Evolutionary conservation across 2,797 vertebrate species (phyloP), one percentile per base, ranked within the genome.

Genomic region (Halcyon leucocephala): DNA sequence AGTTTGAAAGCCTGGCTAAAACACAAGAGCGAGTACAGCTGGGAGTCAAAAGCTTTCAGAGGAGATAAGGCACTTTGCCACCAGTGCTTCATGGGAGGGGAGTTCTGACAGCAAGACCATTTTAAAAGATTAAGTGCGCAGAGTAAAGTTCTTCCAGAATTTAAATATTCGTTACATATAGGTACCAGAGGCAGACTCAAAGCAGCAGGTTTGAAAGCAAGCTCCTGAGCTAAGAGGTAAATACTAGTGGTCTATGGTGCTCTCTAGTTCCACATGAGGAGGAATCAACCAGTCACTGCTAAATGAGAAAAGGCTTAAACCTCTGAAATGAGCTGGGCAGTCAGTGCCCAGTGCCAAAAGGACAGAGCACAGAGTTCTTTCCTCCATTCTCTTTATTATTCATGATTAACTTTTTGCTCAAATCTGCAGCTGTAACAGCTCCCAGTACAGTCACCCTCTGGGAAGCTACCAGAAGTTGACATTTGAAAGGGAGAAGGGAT

Each of bases 21-120:
- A 90, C 89, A 92, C 88, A 96, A 95, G 88, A 67, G 85, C 28
- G 41, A 90, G 18, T 95, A 94, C 95, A 97, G 96, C 91, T 96
- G 93, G 73, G 76, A 97, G 86, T 96, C 93, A 94, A 88, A 93
- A 95, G 90, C 89, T 86, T 94, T 86, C 92, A 89, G 73, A 89
- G 48, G 66, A 96, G 92, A 92, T 57, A 89, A 92, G 81, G 88
- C 86, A 54, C 71, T 94, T 94, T 93, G 85, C 93, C 78, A 95
- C 69, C 72, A 95, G 88, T 39, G 37, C 29, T 81, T 54, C 44
- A 31, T 51, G 66, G 83, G 86, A 72, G 62, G 82, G 22, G 86
- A 64, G 46, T 77, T 78, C 61, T 46, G 77, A 80, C 62, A 90
- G 42, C 62, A 74, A 31, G 37, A 49, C 14, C 29, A 82, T 93